Conservation (phyloP, 2,797 vertebrate genomes). For the Paedocypris micromegethes region DNA sequence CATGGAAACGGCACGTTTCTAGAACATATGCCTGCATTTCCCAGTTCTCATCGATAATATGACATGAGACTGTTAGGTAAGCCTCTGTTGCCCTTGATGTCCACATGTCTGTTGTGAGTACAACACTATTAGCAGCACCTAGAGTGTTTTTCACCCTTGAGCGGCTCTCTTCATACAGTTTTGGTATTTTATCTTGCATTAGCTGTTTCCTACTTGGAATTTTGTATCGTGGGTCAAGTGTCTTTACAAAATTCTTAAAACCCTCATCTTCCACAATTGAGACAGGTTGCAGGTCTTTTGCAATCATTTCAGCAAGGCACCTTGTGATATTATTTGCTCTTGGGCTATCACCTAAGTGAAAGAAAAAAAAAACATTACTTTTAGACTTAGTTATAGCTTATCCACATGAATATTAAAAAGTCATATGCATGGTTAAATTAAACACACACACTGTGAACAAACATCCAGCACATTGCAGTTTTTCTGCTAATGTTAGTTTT, state of each 20-base stretch:
- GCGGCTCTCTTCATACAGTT: slow-evolving; percentile 38
- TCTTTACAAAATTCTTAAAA: slow-evolving; percentile 29
- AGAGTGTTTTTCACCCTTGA: slow-evolving; percentile 36
- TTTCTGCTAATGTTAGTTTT: too few species aligned
- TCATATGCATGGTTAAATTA: too few species aligned
- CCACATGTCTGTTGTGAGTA: slow-evolving; percentile 41
- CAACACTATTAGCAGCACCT: slow-evolving; percentile 20
- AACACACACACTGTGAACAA: too few species aligned
- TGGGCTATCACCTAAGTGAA: too few species aligned
- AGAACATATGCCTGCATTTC: slow-evolving; percentile 34
- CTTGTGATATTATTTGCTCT: too few species aligned
- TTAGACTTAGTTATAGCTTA: too few species aligned
- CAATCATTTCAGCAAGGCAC: too few species aligned
- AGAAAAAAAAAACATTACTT: too few species aligned
- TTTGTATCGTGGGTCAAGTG: slow-evolving; percentile 21
- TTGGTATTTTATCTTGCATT: slow-evolving; percentile 35
- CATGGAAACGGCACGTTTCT: slow-evolving; percentile 35
- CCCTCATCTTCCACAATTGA: background rate
- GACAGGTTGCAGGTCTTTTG: too few species aligned
- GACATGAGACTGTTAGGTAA: slow-evolving; percentile 41
- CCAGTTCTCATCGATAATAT: slow-evolving; percentile 41
- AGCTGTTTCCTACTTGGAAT: slow-evolving; percentile 35
- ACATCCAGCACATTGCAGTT: too few species aligned
- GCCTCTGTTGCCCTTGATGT: slow-evolving; percentile 47
- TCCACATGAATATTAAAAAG: too few species aligned